A percentile compares a stretch with the other conserved stretches of the same genome.
Evolutionary conservation across 2,113 vertebrate genomes (phyloP).

Genomic region (Sebastes schlegelii): DNA sequence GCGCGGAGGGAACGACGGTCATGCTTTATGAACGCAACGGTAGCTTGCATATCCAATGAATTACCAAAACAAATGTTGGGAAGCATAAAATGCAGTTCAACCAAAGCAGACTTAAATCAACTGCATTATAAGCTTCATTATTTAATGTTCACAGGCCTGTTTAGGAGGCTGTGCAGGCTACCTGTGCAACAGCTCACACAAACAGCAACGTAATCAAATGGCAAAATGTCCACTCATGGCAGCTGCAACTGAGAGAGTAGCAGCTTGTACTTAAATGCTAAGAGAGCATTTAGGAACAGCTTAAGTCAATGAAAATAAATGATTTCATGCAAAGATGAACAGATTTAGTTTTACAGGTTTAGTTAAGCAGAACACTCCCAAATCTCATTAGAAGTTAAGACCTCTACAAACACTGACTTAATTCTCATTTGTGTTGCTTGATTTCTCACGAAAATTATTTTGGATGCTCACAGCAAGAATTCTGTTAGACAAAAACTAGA

Average conservation of each 20-base stretch:
- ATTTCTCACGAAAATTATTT: conserved; percentile 56
- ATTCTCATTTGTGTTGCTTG: background rate
- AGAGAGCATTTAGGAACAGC: conserved; percentile 52
- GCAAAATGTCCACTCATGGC: conserved; percentile 1
- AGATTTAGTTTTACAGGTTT: conserved; percentile 43
- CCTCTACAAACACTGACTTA: background rate
- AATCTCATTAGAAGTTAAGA: conserved; percentile 43
- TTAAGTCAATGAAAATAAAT: background rate
- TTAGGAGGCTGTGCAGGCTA: conserved; percentile 38
- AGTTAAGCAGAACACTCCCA: conserved; percentile 64
- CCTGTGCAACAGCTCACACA: conserved; percentile 30
- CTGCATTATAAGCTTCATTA: conserved; percentile 28
- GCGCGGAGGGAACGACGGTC: conserved; percentile 32
- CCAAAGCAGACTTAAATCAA: conserved; percentile 16
- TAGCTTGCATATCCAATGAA: conserved; percentile 56
- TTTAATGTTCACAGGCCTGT: background rate
- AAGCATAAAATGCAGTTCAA: conserved; percentile 35
- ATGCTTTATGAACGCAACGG: conserved; percentile 61
- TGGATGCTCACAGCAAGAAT: conserved; percentile 41
- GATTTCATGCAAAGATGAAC: conserved; percentile 54
- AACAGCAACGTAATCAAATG: conserved; percentile 22
- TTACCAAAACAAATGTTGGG: background rate
- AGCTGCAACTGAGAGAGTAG: conserved; percentile 21
- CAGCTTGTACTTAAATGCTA: conserved; percentile 64
- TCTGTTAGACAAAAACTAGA: conserved; percentile 10